These are phyloP conservation scores for Acronicta aceris DNA, from an alignment of 2,888 invertebrate species.

Conservation along the genomic window DNA sequence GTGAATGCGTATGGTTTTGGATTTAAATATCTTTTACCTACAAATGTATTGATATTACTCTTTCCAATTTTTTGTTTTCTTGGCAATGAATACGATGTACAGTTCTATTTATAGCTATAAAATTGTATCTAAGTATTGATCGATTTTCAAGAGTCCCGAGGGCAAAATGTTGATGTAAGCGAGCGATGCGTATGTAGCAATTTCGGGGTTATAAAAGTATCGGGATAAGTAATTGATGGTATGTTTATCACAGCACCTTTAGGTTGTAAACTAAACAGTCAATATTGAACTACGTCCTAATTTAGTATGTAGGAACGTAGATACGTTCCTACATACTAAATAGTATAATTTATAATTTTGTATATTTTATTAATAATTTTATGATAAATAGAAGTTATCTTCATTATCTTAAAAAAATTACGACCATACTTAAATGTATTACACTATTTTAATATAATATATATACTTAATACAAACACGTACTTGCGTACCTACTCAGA, in stretches of 20 bases:
- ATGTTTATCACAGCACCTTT: neutral
- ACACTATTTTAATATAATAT: no score
- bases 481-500: no score
- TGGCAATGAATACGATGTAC: neutral
- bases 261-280: neutral
- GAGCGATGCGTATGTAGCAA: constrained; percentile 12
- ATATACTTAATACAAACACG: no score
- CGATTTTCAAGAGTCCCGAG: constrained; percentile 16
- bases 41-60: neutral
- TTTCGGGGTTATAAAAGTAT: constrained; percentile 12
- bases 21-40: neutral
- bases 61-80: neutral
- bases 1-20: constrained; percentile 15
- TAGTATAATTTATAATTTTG: no score
- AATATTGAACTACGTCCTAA: neutral
- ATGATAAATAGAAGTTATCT: no score
- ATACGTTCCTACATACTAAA: no score
- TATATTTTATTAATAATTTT: no score
- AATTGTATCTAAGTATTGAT: constrained; percentile 35
- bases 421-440: no score
- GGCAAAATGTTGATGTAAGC: constrained; percentile 9
- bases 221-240: constrained; percentile 15
- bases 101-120: constrained; percentile 2
- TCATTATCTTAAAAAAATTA: no score
- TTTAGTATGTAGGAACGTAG: no score